Percentiles rank a stretch among this genome's conserved stretches.
Evolutionary conservation across 2,888 invertebrate genomes (phyloP).

Genomic region (Cosmia trapezina): DNA sequence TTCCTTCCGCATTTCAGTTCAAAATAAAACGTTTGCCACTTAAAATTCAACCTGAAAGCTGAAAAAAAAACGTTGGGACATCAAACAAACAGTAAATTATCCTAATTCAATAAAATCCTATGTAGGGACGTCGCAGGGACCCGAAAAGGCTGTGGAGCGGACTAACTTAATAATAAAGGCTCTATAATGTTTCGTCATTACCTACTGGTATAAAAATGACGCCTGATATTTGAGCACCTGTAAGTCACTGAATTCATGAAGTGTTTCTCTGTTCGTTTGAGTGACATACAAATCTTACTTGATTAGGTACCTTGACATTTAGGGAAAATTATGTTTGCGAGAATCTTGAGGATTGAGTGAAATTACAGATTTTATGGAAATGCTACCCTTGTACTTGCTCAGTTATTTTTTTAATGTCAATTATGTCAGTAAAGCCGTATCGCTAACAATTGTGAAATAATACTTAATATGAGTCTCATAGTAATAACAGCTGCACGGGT

Average conservation of each 20-base stretch:
- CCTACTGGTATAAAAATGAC: constrained; percentile 70
- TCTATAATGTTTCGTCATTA: constrained; percentile 75
- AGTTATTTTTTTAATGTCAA: not conserved
- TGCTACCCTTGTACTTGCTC: not conserved
- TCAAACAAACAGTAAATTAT: constrained; percentile 83
- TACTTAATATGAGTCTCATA: not conserved
- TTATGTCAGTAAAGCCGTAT: not conserved
- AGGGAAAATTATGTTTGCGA: constrained; percentile 5
- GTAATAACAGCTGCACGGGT: no score
- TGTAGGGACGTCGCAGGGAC: constrained; percentile 65
- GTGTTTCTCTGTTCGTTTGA: constrained; percentile 22
- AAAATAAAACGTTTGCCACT: constrained; percentile 49
- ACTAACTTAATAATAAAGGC: constrained; percentile 82
- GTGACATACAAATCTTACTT: constrained; percentile 19
- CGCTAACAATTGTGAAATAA: not conserved
- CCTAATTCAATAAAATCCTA: constrained; percentile 80
- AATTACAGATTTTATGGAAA: not conserved
- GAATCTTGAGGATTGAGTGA: constrained; percentile 6
- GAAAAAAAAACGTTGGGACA: constrained; percentile 67
- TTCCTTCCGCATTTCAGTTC: constrained; percentile 27
- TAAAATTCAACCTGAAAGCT: constrained; percentile 56
- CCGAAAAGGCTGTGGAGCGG: constrained; percentile 68
- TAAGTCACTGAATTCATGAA: constrained; percentile 35
- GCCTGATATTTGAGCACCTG: constrained; percentile 51
- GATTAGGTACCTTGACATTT: constrained; percentile 37